Percentiles rank a stretch among this genome's conserved stretches.
These are phyloP conservation scores for Pelecanoides urinatrix DNA, from an alignment of 2,113 vertebrate genomes.

Conservation along the genomic window DNA sequence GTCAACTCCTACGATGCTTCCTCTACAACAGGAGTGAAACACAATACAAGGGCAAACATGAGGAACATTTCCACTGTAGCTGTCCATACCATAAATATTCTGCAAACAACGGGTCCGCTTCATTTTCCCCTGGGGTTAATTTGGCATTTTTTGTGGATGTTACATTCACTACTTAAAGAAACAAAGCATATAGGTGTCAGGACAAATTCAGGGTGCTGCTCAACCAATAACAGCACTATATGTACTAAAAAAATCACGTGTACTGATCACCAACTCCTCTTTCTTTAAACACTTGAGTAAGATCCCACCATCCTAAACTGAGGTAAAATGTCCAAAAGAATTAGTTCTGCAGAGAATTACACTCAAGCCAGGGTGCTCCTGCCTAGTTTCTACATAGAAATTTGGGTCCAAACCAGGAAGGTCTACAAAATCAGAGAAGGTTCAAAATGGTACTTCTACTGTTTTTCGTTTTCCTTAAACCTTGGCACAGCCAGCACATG, in stretches of 20 bases:
- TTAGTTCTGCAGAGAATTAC: neutral
- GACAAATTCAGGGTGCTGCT: neutral
- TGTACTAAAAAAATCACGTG: neutral
- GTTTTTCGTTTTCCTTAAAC: conserved; percentile 36
- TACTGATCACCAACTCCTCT: neutral
- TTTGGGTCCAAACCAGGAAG: neutral
- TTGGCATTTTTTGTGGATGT: conserved; percentile 19
- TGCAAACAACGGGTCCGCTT: conserved; percentile 7
- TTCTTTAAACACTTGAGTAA: neutral
- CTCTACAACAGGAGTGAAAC: neutral
- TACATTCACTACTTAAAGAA: conserved; percentile 29
- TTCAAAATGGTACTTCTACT: neutral
- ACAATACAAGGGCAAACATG: neutral
- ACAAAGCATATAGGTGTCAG: neutral
- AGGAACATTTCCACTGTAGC: neutral
- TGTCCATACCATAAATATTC: conserved; percentile 24
- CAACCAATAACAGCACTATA: neutral
- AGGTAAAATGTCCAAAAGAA: neutral
- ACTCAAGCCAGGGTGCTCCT: neutral
- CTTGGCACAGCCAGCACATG: conserved; percentile 52
- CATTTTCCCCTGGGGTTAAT: conserved; percentile 1
- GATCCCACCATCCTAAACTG: neutral
- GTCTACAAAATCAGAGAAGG: neutral
- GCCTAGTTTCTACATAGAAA: neutral
- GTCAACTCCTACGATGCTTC: neutral